Evolutionary conservation across 2,113 vertebrate species (phyloP).

Genomic region (Antechinus stuartii): DNA sequence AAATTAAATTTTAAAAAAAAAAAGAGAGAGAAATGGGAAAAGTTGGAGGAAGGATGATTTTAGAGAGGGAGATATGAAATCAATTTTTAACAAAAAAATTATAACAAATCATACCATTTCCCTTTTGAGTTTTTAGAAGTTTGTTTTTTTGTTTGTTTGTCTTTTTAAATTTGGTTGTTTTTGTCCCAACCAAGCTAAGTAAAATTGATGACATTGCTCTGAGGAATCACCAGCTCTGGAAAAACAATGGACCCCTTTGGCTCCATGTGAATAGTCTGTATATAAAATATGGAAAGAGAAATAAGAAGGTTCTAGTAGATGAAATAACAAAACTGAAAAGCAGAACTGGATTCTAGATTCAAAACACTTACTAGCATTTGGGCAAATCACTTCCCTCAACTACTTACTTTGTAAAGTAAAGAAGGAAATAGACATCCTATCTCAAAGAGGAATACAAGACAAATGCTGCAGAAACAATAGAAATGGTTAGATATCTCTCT

Average conservation of each 20-base stretch:
- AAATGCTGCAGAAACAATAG: neutral
- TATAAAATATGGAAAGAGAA: neutral
- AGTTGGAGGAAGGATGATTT: neutral
- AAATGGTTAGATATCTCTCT: neutral
- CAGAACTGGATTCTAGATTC: neutral
- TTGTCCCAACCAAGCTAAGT: neutral
- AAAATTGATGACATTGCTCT: neutral
- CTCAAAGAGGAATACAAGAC: neutral
- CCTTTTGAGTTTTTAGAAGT: neutral
- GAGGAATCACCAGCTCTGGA: neutral
- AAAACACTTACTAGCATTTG: neutral
- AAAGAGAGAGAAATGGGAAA: neutral
- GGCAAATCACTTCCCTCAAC: neutral
- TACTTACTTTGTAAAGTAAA: neutral
- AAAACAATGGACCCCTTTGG: neutral
- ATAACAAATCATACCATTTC: neutral
- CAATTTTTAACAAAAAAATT: neutral
- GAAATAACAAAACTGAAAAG: neutral
- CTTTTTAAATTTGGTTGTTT: neutral
- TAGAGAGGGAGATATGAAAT: neutral
- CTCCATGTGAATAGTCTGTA: neutral
- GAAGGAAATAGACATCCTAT: neutral
- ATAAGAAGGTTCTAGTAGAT: neutral
- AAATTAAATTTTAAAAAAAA: no score
- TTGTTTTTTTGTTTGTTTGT: no score